Percentiles rank a stretch among this genome's conserved stretches.
Conservation (phyloP, 2,797 vertebrate species). For the Poeciliopsis presidionis region DNA sequence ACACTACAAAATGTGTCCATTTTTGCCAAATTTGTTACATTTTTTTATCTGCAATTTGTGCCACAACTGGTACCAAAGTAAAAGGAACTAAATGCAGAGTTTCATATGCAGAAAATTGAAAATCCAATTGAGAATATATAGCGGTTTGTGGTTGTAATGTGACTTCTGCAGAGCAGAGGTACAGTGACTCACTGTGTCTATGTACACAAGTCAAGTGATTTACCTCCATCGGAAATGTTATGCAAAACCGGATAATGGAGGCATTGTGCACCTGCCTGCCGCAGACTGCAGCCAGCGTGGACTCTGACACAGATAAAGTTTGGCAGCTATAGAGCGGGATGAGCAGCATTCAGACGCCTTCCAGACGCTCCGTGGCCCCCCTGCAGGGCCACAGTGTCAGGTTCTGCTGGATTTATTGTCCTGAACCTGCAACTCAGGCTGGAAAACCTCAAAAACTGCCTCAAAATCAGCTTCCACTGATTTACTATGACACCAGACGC, state of each 20-base stretch:
- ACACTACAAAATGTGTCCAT: too few species aligned
- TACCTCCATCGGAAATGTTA: conserved; percentile 66
- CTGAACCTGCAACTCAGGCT: conserved; percentile 29
- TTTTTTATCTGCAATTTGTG: too few species aligned
- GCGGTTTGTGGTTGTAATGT: not conserved
- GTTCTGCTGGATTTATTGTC: conserved; percentile 52
- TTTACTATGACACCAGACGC: conserved; percentile 5
- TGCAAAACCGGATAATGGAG: conserved; percentile 65
- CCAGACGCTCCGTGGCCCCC: conserved; percentile 52
- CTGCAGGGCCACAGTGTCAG: conserved; percentile 50
- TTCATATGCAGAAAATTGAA: not conserved
- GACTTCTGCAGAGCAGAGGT: not conserved
- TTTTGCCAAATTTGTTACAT: too few species aligned
- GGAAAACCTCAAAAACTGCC: conserved; percentile 14
- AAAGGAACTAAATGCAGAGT: not conserved
- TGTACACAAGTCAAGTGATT: conserved; percentile 62
- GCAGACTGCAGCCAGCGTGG: conserved; percentile 45
- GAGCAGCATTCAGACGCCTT: conserved; percentile 61
- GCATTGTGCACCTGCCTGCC: conserved; percentile 74
- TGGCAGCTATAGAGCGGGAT: conserved; percentile 63
- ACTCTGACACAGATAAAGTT: conserved; percentile 70
- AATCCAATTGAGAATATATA: not conserved
- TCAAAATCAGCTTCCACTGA: conserved; percentile 11
- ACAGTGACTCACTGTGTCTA: conserved; percentile 18
- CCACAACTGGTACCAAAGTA: not conserved